Base-by-base conservation (phyloP, 2,888 invertebrate species). In the Muschampia plurimacula region DNA sequence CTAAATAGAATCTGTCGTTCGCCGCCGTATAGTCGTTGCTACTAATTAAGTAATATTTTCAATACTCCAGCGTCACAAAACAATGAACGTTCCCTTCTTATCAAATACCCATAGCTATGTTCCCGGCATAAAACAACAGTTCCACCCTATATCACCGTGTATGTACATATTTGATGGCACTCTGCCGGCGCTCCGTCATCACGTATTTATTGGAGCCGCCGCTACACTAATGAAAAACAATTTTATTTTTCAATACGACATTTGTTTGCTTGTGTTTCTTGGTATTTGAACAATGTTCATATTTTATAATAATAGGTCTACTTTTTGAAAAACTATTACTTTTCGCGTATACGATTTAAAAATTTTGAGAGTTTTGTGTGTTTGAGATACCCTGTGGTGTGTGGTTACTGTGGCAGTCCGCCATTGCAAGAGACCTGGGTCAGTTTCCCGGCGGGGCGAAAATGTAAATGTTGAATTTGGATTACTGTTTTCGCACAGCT, bases 201-300 rank as follows among this genome's bases (percentile, higher is more conserved):
- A 28, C 12, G 28, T 57, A 57, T 57, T 57, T 57, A 57, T 57
- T 57, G 55, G 55, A 57, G 55, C 22, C 55, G 28, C 55, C 55
- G 55, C 55, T 9, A 15, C 28, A 28, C 22, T 57, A 28, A 57
- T 57, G 55, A 57, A 57, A 57, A 57, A 57, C 55, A 55, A 55
- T 55, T 55, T 55, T 55, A 55, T 55, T 55, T 55, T 55, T 55
- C 55, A 55, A 28, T 57, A 57, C 12, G 57, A 57, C 57, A 57
- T 57, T 28, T 57, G 57, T 57, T 57, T 57, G 57, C 57, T 57
- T 15, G 57, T 57, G 57, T 57, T 55, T 67, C 36, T 57, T 57
- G 28, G 22, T 57, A 28, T 57, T 57, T 57, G 57, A 28, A 28
- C 57, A 57, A 5, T 28, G 57, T 57, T 57, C 57, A 57, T 57